Percentiles rank a stretch among this genome's conserved stretches.
These are phyloP conservation scores for Leontopithecus rosalia DNA, from an alignment of 2,797 vertebrate species.

Conservation along the genomic window DNA sequence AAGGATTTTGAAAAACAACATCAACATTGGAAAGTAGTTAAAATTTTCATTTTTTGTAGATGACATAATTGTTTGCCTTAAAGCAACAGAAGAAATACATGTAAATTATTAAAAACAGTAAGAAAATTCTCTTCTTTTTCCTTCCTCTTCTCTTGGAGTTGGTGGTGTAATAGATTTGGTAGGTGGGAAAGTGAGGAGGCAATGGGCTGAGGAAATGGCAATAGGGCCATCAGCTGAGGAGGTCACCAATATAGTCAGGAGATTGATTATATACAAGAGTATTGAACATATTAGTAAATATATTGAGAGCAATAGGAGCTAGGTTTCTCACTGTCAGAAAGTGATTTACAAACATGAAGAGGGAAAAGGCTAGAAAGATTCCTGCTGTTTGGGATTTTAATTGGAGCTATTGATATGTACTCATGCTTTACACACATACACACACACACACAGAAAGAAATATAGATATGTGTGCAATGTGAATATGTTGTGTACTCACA, in stretches of 20 bases:
- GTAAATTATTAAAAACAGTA: neutral
- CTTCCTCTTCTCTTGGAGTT: neutral
- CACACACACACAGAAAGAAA: neutral
- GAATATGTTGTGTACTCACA: neutral
- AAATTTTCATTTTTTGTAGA: neutral
- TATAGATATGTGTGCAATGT: neutral
- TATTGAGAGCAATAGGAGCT: neutral
- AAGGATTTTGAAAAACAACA: neutral
- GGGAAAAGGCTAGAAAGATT: neutral
- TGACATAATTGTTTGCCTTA: neutral
- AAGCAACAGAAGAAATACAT: neutral
- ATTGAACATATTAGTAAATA: neutral
- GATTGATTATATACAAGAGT: neutral
- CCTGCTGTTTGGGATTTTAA: neutral
- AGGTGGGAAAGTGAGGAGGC: neutral
- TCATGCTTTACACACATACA: neutral
- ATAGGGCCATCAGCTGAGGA: neutral
- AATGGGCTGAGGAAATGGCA: neutral
- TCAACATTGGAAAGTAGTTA: neutral
- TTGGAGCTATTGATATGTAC: neutral
- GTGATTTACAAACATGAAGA: neutral
- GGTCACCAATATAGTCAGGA: neutral
- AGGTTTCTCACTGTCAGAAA: neutral
- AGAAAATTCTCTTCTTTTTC: neutral
- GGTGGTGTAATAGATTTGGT: neutral